Evolutionary conservation across 2,888 invertebrate species (phyloP).

Genomic region (Plusia festucae): DNA sequence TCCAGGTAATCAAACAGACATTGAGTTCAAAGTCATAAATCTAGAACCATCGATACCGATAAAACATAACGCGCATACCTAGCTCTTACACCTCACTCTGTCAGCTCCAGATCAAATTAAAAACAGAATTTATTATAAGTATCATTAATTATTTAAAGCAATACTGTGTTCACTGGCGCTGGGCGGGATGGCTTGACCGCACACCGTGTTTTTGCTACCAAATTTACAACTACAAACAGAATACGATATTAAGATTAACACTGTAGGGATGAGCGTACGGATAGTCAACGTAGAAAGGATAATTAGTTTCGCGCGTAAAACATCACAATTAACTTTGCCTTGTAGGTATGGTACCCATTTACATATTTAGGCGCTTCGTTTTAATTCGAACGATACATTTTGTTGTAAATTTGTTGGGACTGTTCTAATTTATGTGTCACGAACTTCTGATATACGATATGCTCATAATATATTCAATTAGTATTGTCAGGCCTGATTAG

Average conservation of each 20-base stretch:
- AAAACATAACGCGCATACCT: constrained; percentile 20
- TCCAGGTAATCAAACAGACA: no score
- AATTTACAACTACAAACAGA: constrained; percentile 80
- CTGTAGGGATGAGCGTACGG: constrained; percentile 66
- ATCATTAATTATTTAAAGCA: constrained; percentile 85
- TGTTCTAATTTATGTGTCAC: constrained; percentile 12
- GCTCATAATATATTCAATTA: constrained; percentile 13
- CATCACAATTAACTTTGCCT: constrained; percentile 55
- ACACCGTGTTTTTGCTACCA: constrained; percentile 77
- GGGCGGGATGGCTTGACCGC: constrained; percentile 73
- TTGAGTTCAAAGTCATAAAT: not conserved
- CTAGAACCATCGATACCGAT: constrained; percentile 37
- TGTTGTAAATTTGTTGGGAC: constrained; percentile 10
- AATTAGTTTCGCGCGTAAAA: constrained; percentile 73
- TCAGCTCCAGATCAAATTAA: constrained; percentile 81
- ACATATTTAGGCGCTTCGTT: constrained; percentile 26
- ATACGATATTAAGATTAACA: constrained; percentile 85
- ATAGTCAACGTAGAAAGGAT: constrained; percentile 66
- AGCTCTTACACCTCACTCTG: constrained; percentile 58
- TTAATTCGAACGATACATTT: constrained; percentile 24
- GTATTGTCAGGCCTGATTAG: not conserved
- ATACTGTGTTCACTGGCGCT: constrained; percentile 64
- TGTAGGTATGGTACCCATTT: constrained; percentile 30
- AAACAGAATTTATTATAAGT: constrained; percentile 87
- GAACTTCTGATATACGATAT: constrained; percentile 19